Evolutionary conservation across 1,140 invertebrate species (phyloP).

Genomic region (Musca domestica): DNA sequence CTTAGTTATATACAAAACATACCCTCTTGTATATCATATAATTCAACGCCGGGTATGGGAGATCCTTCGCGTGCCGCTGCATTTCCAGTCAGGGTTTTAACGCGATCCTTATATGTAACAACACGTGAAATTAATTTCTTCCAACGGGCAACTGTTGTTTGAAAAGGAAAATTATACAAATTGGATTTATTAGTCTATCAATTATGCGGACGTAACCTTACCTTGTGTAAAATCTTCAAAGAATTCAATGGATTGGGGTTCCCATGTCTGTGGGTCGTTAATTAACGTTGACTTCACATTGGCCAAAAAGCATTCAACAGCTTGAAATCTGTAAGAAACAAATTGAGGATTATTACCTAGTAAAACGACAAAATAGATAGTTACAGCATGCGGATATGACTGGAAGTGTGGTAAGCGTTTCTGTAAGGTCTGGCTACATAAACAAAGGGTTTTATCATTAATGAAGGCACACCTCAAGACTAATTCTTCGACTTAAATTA

Average conservation of each 20-base stretch:
- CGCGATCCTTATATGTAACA: slow-evolving; percentile 63
- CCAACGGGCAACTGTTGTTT: slow-evolving; percentile 60
- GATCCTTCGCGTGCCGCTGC: slow-evolving; percentile 59
- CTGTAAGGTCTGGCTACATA: no score
- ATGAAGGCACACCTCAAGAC: no score
- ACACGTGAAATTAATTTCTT: slow-evolving; percentile 67
- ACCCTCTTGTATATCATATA: slow-evolving; percentile 57
- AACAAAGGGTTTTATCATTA: no score
- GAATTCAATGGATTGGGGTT: slow-evolving; percentile 62
- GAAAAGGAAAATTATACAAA: background rate
- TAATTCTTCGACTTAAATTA: no score
- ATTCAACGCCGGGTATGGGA: slow-evolving; percentile 64
- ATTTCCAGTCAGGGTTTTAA: slow-evolving; percentile 36
- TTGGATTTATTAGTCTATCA: no score
- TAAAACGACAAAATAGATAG: no score
- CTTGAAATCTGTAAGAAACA: slow-evolving; percentile 63
- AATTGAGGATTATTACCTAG: no score
- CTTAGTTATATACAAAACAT: background rate
- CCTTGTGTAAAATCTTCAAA: slow-evolving; percentile 71
- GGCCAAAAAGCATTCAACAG: slow-evolving; percentile 76
- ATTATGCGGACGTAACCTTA: no score
- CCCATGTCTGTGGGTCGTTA: slow-evolving; percentile 59
- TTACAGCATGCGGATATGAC: no score
- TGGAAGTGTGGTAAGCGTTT: no score
- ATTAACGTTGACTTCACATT: slow-evolving; percentile 61